phyloP scores from a whole-genome alignment of 2,888 invertebrate genomes.

The Cetonia aurata region DNA sequence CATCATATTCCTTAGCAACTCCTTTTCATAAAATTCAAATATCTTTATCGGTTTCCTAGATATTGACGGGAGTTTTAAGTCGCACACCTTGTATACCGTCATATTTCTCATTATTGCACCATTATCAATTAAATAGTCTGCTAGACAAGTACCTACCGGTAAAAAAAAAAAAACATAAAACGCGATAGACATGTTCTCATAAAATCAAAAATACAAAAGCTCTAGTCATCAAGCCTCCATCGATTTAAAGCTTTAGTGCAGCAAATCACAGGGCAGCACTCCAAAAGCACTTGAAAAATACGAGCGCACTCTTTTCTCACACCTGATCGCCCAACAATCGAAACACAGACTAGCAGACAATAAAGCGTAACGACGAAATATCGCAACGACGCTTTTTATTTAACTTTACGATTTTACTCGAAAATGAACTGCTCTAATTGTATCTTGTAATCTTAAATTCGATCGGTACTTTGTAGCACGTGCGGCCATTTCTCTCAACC shows the following conservation, averaged over 20 bases:
- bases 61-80: no score
- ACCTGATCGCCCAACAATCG: slow-evolving; percentile 27
- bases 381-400: slow-evolving; percentile 20
- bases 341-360: background rate
- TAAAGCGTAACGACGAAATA: slow-evolving; percentile 10
- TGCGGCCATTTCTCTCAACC: no score
- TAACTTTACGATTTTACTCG: background rate
- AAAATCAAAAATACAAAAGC: background rate
- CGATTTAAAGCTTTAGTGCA: slow-evolving; percentile 16
- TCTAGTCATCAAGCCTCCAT: slow-evolving; percentile 6
- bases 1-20: no score
- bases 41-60: no score
- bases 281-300: slow-evolving; percentile 19
- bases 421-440: no score
- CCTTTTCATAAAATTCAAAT: no score
- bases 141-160: background rate
- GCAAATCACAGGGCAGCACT: slow-evolving; percentile 1
- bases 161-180: slow-evolving; percentile 2
- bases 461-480: no score
- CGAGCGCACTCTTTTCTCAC: slow-evolving; percentile 18
- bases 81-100: background rate
- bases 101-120: background rate
- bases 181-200: background rate
- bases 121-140: background rate
- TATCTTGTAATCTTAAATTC: no score